Evolutionary conservation across 1,140 invertebrate species (phyloP).

Genomic region (Hormaphis cornu): DNA sequence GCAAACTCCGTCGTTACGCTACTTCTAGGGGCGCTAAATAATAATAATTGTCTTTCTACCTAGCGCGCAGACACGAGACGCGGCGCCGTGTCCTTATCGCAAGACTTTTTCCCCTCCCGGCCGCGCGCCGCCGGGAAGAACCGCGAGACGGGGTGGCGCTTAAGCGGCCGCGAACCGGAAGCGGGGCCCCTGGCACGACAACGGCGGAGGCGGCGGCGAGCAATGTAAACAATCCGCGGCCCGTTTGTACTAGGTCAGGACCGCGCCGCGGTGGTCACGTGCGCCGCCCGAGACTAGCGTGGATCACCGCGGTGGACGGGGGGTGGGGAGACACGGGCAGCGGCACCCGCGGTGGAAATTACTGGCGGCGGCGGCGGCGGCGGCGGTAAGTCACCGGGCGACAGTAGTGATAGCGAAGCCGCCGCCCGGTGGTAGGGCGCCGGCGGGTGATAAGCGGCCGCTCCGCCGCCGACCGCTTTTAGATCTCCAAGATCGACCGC

Average conservation of each 20-base stretch:
- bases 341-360: neutral
- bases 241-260: conserved; percentile 20
- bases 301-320: neutral
- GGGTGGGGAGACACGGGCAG: conserved; percentile 3
- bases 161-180: neutral
- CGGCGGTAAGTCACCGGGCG: conserved; percentile 26
- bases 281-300: conserved; percentile 13
- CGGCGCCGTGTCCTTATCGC: no score
- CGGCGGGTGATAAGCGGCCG: conserved; percentile 27
- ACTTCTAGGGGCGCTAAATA: no score
- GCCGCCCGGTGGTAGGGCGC: neutral
- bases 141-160: conserved; percentile 31
- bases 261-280: conserved; percentile 29
- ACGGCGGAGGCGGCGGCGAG: no score
- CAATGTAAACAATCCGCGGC: conserved; percentile 34
- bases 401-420: conserved; percentile 18
- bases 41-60: no score
- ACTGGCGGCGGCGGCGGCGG: neutral
- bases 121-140: conserved; percentile 32
- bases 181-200: conserved; percentile 24
- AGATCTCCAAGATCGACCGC: conserved; percentile 19
- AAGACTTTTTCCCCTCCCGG: conserved; percentile 1
- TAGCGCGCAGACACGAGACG: no score
- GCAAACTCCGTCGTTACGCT: no score
- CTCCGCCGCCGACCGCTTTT: conserved; percentile 4